Percentiles rank a stretch among this genome's conserved stretches.
Conservation (phyloP, 2,797 vertebrate species). For the Antennarius maculatus region DNA sequence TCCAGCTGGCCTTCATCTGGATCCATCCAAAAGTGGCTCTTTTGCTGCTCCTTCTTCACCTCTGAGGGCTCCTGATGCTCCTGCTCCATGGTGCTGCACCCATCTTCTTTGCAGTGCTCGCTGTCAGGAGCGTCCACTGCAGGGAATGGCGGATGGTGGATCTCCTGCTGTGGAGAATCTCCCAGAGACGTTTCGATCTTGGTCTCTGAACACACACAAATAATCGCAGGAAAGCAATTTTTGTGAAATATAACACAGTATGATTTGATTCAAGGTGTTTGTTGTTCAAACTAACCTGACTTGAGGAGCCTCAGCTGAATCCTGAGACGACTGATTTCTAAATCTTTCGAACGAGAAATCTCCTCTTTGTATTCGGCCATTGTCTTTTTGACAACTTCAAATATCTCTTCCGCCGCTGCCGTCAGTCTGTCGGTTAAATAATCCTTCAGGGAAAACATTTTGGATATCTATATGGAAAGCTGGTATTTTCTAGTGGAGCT, state of each 20-base stretch:
- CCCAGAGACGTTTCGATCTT: slow-evolving; percentile 42
- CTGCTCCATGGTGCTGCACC: slow-evolving; percentile 45
- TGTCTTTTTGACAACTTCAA: slow-evolving; percentile 70
- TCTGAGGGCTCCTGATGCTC: slow-evolving; percentile 51
- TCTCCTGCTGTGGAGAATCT: slow-evolving; percentile 57
- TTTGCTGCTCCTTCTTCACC: slow-evolving; percentile 68
- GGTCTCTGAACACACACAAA: slow-evolving; percentile 38
- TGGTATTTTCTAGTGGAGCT: background rate
- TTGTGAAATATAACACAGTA: background rate
- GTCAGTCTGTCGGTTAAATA: slow-evolving; percentile 69
- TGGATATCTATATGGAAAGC: background rate
- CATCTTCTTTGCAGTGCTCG: slow-evolving; percentile 55
- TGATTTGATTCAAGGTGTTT: background rate
- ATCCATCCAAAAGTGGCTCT: slow-evolving; percentile 64
- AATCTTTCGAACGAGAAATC: slow-evolving; percentile 69
- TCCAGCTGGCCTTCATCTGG: slow-evolving; percentile 62
- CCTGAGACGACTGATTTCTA: slow-evolving; percentile 72
- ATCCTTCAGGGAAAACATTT: slow-evolving; percentile 64
- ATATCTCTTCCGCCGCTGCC: slow-evolving; percentile 75
- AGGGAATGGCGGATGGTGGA: slow-evolving; percentile 53
- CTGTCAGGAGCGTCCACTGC: slow-evolving; percentile 42
- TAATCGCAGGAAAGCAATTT: background rate
- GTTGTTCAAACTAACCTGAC: slow-evolving; percentile 59
- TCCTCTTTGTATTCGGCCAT: slow-evolving; percentile 75
- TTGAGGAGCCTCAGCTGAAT: slow-evolving; percentile 72